A percentile compares a stretch with the other conserved stretches of the same genome.
Evolutionary conservation across 1,140 invertebrate genomes (phyloP).

Genomic region (Sipha flava): DNA sequence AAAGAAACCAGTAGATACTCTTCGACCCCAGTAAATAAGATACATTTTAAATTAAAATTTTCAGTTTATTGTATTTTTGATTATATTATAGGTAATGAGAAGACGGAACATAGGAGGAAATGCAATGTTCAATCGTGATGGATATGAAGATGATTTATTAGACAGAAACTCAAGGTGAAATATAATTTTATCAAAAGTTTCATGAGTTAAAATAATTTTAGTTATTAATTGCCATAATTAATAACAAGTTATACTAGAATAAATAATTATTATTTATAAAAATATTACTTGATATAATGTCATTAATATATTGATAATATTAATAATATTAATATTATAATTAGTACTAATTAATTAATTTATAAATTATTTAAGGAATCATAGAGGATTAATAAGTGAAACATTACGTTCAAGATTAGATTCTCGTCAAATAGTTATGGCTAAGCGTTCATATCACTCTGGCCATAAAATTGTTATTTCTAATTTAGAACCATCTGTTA

Average conservation of each 20-base stretch:
- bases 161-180: slow-evolving; percentile 1
- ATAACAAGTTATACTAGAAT: too few species aligned
- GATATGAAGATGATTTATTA: background rate
- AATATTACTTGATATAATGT: background rate
- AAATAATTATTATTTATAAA: background rate
- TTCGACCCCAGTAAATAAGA: background rate
- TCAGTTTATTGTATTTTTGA: background rate
- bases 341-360: too few species aligned
- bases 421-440: background rate
- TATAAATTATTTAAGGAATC: background rate
- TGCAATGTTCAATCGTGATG: background rate
- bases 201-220: too few species aligned
- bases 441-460: slow-evolving; percentile 35
- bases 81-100: background rate
- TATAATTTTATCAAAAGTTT: background rate
- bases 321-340: too few species aligned
- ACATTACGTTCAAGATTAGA: slow-evolving; percentile 26
- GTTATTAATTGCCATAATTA: too few species aligned
- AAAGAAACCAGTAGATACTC: slow-evolving; percentile 6
- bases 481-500: slow-evolving; percentile 75
- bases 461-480: slow-evolving; percentile 76
- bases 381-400: slow-evolving; percentile 18
- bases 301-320: too few species aligned
- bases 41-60: background rate
- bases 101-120: background rate